phyloP scores from a whole-genome alignment of 1,140 invertebrate species.

The Drosophila bipectinata region DNA sequence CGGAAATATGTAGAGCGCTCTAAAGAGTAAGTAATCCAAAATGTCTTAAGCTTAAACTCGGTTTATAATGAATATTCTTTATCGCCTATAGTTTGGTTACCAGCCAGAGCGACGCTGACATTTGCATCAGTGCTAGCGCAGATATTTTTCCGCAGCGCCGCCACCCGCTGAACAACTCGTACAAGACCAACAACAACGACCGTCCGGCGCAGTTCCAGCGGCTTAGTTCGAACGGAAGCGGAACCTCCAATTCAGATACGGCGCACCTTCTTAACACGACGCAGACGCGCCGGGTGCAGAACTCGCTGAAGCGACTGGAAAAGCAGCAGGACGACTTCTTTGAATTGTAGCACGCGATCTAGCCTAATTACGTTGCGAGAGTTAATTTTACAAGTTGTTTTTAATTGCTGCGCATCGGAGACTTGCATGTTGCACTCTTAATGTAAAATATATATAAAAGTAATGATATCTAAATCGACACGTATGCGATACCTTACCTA shows the following conservation, averaged over 20 bases:
- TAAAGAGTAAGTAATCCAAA: constrained; percentile 86
- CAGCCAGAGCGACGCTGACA: constrained; percentile 77
- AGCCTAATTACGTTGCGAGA: constrained; percentile 53
- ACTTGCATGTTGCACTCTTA: constrained; percentile 35
- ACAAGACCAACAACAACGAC: constrained; percentile 75
- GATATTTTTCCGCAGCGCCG: constrained; percentile 74
- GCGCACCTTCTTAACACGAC: constrained; percentile 89
- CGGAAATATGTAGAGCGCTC: constrained; percentile 93
- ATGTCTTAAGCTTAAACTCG: background rate
- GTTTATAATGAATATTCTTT: constrained; percentile 3
- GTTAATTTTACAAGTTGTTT: constrained; percentile 64
- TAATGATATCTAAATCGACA: constrained; percentile 26
- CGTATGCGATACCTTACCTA: constrained; percentile 44
- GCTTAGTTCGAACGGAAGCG: constrained; percentile 76
- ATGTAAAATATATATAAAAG: constrained; percentile 30
- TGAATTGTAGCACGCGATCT: constrained; percentile 90
- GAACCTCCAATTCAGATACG: constrained; percentile 77
- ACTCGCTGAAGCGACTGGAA: constrained; percentile 91
- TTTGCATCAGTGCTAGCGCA: constrained; percentile 67
- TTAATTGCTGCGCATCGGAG: constrained; percentile 53
- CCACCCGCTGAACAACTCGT: constrained; percentile 78
- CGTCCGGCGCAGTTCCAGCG: constrained; percentile 69
- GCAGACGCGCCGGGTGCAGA: constrained; percentile 90
- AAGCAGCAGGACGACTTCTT: constrained; percentile 94
- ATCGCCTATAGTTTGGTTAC: constrained; percentile 59